Percentiles rank a stretch among this genome's conserved stretches.
Conservation (phyloP, 2,113 vertebrate species). For the Prunella himalayana region DNA sequence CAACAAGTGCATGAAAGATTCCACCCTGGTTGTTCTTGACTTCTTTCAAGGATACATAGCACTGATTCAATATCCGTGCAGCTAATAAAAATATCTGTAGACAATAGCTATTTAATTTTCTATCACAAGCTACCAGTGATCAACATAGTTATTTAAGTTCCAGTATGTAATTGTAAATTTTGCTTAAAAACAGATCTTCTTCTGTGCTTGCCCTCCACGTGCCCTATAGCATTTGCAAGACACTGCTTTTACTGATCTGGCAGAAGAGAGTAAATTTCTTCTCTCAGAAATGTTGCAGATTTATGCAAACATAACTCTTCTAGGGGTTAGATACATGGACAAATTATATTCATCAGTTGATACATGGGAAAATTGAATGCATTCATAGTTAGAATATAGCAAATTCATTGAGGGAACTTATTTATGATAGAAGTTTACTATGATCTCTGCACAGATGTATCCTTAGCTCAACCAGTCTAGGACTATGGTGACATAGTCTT, state of each 20-base stretch:
- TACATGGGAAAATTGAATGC: background rate
- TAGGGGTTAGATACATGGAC: background rate
- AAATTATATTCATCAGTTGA: background rate
- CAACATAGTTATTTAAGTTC: background rate
- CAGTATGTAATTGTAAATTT: background rate
- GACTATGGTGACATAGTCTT: background rate
- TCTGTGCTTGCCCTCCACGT: background rate
- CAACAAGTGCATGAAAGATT: background rate
- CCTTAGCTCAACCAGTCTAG: background rate
- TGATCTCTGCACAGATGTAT: background rate
- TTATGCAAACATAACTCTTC: background rate
- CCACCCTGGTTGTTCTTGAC: background rate
- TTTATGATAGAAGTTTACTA: background rate
- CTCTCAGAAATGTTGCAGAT: background rate
- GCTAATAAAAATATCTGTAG: background rate
- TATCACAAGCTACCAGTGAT: background rate
- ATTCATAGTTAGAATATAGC: background rate
- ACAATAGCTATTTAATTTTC: background rate
- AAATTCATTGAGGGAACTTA: background rate
- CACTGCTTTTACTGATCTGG: background rate
- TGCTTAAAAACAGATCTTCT: background rate
- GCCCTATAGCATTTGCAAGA: background rate
- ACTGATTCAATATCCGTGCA: background rate
- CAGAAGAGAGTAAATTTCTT: background rate
- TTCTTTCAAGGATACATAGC: background rate